Base-by-base conservation (phyloP, 1,140 invertebrate genomes). In the Drosophila pandora region DNA sequence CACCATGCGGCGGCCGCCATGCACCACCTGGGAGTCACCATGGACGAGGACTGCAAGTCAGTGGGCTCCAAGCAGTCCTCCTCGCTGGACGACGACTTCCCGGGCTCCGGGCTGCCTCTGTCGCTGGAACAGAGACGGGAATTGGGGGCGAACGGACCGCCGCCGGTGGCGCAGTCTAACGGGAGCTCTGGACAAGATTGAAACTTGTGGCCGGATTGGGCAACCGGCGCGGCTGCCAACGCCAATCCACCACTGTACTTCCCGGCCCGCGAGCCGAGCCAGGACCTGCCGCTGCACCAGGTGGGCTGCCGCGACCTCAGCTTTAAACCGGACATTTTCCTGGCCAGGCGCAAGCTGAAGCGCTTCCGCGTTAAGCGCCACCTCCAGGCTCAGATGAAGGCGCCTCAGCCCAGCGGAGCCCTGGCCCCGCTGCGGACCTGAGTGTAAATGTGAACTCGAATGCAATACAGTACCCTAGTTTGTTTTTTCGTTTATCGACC, bases 41-140 rank as follows among this genome's bases (percentile, higher is more conserved):
- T 93, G 79, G 94, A 95, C 69, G 94, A 95, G 68, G 94, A 95
- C 77, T 94, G 94, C 84, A 95, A 95, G 91, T 94, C 93, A 67
- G 94, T 94, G 70, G 85, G 94, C 22, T 94, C 93, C 1, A 94
- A 94, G 83, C 94, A 94, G 79, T 94, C 95, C 64, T 93, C 94
- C 0, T 94, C 95, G 64, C 92, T 94, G 1, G 94, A 94, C 54
- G 94, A 95, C 65, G 94, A 95, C 77, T 94, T 93, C 76, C 85
- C 62, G 0, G 54, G 58, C 1, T 55, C 62, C 2, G 81, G 81
- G 0, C 25, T 83, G 50, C 84, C 93, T 32, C 92, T 93, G 43
- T 89, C 93, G 12, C 89, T 94, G 63, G 94, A 94, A 73, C 79
- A 91, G 43, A 78, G 83, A 0, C 67, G 88, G 39, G 91, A 92